Conservation (phyloP, 2,113 vertebrate genomes). For the Tringa solitaria region DNA sequence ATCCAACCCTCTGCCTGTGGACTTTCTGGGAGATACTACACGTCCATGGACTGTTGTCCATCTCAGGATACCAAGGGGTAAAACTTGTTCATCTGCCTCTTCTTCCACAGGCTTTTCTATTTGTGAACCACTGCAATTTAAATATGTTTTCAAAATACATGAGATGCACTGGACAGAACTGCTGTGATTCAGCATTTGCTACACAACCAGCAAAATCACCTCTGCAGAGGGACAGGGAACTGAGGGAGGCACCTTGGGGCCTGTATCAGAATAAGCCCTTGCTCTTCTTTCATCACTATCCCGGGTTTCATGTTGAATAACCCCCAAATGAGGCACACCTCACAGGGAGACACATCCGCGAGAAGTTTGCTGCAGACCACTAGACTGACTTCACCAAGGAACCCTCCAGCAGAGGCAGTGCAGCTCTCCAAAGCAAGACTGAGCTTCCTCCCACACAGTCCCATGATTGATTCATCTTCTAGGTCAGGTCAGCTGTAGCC, state of each 20-base stretch:
- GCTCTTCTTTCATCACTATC: neutral
- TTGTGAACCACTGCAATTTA: neutral
- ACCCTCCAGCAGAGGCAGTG: neutral
- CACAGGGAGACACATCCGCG: accelerated
- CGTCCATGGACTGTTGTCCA: accelerated
- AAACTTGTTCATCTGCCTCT: neutral
- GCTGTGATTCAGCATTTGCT: neutral
- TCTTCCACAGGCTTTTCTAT: neutral
- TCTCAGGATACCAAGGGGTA: neutral
- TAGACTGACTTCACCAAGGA: neutral
- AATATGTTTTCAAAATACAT: neutral
- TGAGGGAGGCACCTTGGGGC: neutral
- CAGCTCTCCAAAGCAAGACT: neutral
- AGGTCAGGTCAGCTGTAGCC: neutral
- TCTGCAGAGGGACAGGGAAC: neutral
- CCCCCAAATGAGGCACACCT: neutral
- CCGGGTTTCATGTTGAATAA: neutral
- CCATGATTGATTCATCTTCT: accelerated
- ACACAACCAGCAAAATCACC: neutral
- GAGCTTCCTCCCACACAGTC: neutral
- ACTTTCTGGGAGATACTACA: neutral
- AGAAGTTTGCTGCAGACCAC: neutral
- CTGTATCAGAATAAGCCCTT: neutral
- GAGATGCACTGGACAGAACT: neutral
- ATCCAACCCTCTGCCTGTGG: neutral